Evolutionary conservation across 2,888 invertebrate species (phyloP).

Genomic region (Cephalotes varians): DNA sequence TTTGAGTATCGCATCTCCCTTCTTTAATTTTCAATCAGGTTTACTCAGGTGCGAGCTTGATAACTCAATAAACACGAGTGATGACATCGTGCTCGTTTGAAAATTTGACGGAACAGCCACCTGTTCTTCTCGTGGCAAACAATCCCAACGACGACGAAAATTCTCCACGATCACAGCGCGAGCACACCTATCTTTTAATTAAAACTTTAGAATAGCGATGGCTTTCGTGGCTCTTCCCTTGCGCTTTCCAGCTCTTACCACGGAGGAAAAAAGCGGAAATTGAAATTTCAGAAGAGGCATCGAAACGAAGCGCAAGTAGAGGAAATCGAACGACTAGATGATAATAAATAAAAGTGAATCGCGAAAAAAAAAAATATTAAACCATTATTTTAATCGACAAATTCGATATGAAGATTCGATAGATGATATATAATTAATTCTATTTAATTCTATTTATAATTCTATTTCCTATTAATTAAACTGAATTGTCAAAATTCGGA

Average conservation of each 20-base stretch:
- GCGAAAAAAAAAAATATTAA: constrained; percentile 23
- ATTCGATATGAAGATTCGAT: not conserved
- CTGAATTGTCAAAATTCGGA: not conserved
- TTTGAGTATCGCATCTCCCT: not conserved
- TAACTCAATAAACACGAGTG: constrained; percentile 40
- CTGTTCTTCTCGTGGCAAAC: constrained; percentile 35
- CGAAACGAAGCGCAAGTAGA: not conserved
- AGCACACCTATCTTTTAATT: constrained; percentile 76
- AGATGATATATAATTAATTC: not conserved
- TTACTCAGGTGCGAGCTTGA: constrained; percentile 3
- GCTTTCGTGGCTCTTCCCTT: constrained; percentile 3
- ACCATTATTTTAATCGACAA: not conserved
- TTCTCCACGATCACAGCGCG: constrained; percentile 32
- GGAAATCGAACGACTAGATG: not conserved
- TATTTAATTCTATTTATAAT: no score
- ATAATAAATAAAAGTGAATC: not conserved
- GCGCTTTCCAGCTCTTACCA: not conserved
- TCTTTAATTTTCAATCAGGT: constrained; percentile 19
- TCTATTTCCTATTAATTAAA: not conserved
- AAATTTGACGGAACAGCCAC: constrained; percentile 44
- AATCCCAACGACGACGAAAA: constrained; percentile 32
- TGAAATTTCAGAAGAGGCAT: constrained; percentile 20
- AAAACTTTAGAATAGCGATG: constrained; percentile 68
- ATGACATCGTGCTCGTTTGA: not conserved
- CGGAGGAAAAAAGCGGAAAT: constrained; percentile 26